Percentiles rank a stretch among this genome's conserved stretches.
Conservation (phyloP, 1,140 invertebrate species). For the Trachymyrmex cornetzi region DNA sequence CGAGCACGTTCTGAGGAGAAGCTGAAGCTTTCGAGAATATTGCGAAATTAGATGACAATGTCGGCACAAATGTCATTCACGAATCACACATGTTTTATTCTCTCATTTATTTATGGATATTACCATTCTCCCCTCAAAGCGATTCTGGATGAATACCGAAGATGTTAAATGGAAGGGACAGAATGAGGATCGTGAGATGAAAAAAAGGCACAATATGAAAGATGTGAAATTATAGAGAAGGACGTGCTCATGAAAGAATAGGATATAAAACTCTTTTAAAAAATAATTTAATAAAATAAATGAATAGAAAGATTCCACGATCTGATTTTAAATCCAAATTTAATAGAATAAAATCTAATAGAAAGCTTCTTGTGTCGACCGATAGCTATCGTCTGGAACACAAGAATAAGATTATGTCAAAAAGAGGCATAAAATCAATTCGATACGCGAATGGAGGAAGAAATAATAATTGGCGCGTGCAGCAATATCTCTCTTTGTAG, state of each 20-base stretch:
- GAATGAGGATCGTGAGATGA: background rate
- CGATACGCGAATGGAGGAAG: background rate
- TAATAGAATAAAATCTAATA: background rate
- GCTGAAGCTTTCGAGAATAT: background rate
- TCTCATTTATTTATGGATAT: conserved; percentile 27
- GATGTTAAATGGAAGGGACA: background rate
- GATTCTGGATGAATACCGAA: background rate
- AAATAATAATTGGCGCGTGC: conserved; percentile 21
- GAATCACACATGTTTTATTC: conserved; percentile 11
- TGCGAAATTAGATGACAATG: background rate
- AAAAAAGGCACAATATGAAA: background rate
- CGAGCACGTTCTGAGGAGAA: conserved; percentile 75
- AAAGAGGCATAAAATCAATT: conserved; percentile 6
- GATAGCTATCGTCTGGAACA: background rate
- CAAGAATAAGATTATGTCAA: conserved; percentile 2
- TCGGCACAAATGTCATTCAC: background rate
- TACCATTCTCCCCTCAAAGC: conserved; percentile 7
- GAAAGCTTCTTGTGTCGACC: background rate
- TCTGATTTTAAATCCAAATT: background rate
- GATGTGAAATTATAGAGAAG: background rate
- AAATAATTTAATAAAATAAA: background rate
- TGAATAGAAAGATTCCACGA: background rate
- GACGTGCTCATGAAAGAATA: background rate
- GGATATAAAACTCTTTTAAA: background rate
- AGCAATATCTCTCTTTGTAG: conserved; percentile 12